These are phyloP conservation scores for Temnothorax rugatulus DNA, from an alignment of 2,888 invertebrate species.

Conservation along the genomic window DNA sequence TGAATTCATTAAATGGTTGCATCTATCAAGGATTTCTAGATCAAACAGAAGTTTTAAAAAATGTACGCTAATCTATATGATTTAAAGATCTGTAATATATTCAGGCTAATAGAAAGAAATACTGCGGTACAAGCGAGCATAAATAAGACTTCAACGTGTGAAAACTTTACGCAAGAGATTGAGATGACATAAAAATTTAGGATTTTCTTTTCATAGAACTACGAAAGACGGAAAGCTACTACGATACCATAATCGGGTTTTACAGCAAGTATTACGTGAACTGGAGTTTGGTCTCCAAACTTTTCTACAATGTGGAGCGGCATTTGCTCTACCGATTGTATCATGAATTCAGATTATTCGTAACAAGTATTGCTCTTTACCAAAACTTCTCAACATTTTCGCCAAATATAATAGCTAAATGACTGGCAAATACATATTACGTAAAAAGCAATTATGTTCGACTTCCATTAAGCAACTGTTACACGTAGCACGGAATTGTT, in stretches of 20 bases:
- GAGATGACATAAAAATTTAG: background rate
- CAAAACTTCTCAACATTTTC: constrained; percentile 16
- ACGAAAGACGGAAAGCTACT: background rate
- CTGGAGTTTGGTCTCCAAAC: background rate
- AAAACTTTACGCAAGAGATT: background rate
- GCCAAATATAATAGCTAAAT: background rate
- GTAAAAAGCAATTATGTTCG: background rate
- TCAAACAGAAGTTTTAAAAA: background rate
- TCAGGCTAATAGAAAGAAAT: background rate
- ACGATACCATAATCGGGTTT: background rate
- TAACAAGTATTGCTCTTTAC: background rate
- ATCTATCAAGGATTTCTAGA: background rate
- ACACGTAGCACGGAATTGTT: background rate
- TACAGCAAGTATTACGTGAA: background rate
- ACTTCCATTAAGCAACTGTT: constrained; percentile 13
- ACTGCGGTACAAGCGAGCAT: background rate
- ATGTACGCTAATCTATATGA: background rate
- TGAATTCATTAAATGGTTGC: background rate
- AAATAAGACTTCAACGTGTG: background rate
- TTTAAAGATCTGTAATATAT: background rate
- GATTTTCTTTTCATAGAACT: constrained; percentile 1
- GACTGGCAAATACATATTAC: background rate
- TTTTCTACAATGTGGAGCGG: background rate
- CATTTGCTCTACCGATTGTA: background rate
- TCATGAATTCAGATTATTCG: constrained; percentile 4